Percentiles rank a stretch among this genome's conserved stretches.
Evolutionary conservation across 2,888 invertebrate genomes (phyloP).

Genomic region (Orthosia incerta): DNA sequence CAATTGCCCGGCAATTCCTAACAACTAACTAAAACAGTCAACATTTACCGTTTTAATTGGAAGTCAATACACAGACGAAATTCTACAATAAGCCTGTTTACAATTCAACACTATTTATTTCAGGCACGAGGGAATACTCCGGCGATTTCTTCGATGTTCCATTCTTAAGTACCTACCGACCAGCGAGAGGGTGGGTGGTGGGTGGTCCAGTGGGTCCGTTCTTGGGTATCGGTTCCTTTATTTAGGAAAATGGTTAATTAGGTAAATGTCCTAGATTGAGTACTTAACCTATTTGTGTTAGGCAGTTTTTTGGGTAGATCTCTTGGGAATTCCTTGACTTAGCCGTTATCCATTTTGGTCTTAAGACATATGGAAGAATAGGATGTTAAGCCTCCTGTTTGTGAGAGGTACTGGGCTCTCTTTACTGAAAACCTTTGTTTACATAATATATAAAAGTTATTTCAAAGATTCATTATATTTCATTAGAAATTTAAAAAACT

Average conservation of each 20-base stretch:
- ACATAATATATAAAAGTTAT: no score
- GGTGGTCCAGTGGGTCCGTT: no score
- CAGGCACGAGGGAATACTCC: slow-evolving; percentile 27
- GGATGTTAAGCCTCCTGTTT: no score
- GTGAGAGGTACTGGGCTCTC: no score
- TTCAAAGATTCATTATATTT: no score
- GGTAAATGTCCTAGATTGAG: not conserved
- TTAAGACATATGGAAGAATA: no score
- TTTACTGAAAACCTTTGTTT: no score
- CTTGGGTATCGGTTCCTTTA: not conserved
- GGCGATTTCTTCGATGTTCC: not conserved
- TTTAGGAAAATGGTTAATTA: not conserved
- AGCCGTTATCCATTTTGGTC: no score
- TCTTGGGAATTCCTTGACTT: no score
- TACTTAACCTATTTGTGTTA: no score
- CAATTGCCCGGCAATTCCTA: not conserved
- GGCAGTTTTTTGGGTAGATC: not conserved
- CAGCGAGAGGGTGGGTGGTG: no score
- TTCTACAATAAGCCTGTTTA: slow-evolving; percentile 28
- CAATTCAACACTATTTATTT: slow-evolving; percentile 22
- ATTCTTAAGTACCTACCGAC: slow-evolving; percentile 2
- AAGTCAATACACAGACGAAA: slow-evolving; percentile 18
- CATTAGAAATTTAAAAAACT: no score
- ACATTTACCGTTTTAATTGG: slow-evolving; percentile 23
- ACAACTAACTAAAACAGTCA: not conserved